Evolutionary conservation across 2,888 invertebrate species (phyloP).

Genomic region (Desoria tigrina): DNA sequence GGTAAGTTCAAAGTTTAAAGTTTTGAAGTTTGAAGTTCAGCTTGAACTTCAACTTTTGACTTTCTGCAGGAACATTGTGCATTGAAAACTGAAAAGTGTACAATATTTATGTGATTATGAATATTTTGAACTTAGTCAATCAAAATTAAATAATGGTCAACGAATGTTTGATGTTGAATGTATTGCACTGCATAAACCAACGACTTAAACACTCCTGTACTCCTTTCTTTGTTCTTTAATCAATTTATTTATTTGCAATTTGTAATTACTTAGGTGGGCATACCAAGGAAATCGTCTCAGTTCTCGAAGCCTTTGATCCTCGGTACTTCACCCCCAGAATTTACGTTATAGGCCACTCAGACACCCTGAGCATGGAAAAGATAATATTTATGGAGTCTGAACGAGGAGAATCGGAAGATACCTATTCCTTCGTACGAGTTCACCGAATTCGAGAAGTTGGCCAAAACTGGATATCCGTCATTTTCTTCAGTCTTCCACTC

Average conservation of each 20-base stretch:
- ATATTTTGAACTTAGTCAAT: too few relatives aligned
- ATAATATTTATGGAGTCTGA: slow-evolving; percentile 62
- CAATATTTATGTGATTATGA: too few relatives aligned
- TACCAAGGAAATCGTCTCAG: slow-evolving; percentile 86
- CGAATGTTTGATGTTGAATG: background rate
- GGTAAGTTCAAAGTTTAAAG: slow-evolving; percentile 26
- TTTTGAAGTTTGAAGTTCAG: background rate
- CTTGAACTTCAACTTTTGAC: background rate
- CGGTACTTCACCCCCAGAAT: slow-evolving; percentile 70
- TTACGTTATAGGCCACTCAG: slow-evolving; percentile 77
- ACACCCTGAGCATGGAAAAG: slow-evolving; percentile 72
- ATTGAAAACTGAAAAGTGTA: too few relatives aligned
- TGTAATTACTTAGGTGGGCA: slow-evolving; percentile 73
- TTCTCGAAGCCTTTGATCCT: slow-evolving; percentile 67
- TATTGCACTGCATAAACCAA: background rate
- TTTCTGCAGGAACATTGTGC: background rate
- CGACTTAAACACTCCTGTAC: too few relatives aligned
- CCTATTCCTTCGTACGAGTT: slow-evolving; percentile 64
- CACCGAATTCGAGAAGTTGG: slow-evolving; percentile 84
- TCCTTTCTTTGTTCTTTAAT: slow-evolving; percentile 1
- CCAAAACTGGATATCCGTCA: slow-evolving; percentile 78
- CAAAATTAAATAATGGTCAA: too few relatives aligned
- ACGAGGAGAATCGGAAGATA: slow-evolving; percentile 54
- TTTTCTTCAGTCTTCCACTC: slow-evolving; percentile 66
- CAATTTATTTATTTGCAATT: background rate